These are phyloP conservation scores for Cuniculus paca DNA, from an alignment of 2,797 vertebrate genomes.

Conservation along the genomic window DNA sequence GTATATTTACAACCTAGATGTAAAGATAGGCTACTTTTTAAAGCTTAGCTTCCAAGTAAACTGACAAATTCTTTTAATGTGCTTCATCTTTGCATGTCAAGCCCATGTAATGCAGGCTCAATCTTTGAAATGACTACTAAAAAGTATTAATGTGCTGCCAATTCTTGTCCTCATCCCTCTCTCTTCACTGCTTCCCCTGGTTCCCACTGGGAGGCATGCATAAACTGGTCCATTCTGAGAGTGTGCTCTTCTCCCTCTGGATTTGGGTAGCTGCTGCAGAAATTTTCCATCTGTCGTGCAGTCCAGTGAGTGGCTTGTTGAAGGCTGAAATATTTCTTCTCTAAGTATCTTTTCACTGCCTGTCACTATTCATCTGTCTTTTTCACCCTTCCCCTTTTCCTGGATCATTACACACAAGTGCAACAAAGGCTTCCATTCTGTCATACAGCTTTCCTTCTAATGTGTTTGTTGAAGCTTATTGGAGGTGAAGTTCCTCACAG, in stretches of 20 bases:
- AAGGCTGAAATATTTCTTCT: slow-evolving; percentile 72
- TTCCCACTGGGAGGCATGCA: slow-evolving; percentile 66
- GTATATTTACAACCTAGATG: slow-evolving; percentile 13
- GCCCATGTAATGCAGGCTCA: slow-evolving; percentile 77
- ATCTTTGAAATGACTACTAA: slow-evolving; percentile 72
- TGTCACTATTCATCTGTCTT: slow-evolving; percentile 67
- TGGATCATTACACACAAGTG: slow-evolving; percentile 66
- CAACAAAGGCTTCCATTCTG: slow-evolving; percentile 68
- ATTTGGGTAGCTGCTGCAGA: slow-evolving; percentile 87
- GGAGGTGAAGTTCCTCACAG: slow-evolving; percentile 74
- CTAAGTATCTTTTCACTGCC: slow-evolving; percentile 70
- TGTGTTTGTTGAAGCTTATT: slow-evolving; percentile 73
- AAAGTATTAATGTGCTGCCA: slow-evolving; percentile 75
- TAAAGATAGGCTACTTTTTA: slow-evolving; percentile 52
- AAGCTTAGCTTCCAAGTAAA: slow-evolving; percentile 61
- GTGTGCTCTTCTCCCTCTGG: slow-evolving; percentile 83
- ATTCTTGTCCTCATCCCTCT: slow-evolving; percentile 47
- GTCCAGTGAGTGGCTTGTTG: slow-evolving; percentile 69
- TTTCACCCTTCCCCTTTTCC: slow-evolving; percentile 61
- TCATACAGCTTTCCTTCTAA: slow-evolving; percentile 48
- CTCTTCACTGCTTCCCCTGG: slow-evolving; percentile 48
- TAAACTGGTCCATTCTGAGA: slow-evolving; percentile 83
- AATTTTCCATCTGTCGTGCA: slow-evolving; percentile 86
- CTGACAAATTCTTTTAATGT: slow-evolving; percentile 58
- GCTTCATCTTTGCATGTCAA: slow-evolving; percentile 78